These are phyloP conservation scores for Trichogramma evanescens DNA, from an alignment of 2,888 invertebrate genomes.

Conservation along the genomic window DNA sequence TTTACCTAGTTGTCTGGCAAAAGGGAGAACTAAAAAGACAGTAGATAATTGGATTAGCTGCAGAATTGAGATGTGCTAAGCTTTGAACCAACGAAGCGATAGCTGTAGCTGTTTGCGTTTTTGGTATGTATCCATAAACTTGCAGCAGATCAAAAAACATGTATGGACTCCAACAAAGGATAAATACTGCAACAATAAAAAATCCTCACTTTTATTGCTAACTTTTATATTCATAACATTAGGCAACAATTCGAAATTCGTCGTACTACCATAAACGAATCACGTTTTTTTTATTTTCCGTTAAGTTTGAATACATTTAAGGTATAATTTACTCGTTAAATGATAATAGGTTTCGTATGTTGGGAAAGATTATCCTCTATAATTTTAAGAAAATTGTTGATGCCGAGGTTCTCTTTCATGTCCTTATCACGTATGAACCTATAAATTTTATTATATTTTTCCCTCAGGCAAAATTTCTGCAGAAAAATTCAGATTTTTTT, in stretches of 20 bases:
- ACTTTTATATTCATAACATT: neutral
- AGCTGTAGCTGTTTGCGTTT: slow-evolving; percentile 72
- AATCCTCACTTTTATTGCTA: neutral
- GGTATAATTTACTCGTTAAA: no score
- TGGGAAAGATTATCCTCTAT: no score
- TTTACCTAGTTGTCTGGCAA: slow-evolving; percentile 75
- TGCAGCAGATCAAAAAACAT: slow-evolving; percentile 86
- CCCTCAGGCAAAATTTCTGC: no score
- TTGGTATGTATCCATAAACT: slow-evolving; percentile 76
- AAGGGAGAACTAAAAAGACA: slow-evolving; percentile 87
- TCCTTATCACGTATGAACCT: no score
- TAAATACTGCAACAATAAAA: slow-evolving; percentile 65
- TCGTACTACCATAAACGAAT: no score
- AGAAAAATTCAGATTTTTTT: no score
- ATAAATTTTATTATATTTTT: no score
- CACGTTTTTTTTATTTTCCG: no score
- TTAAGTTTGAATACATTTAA: no score
- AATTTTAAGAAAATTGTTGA: no score
- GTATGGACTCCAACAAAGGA: slow-evolving; percentile 92
- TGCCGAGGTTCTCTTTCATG: no score
- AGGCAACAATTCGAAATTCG: neutral
- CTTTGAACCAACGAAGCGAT: slow-evolving; percentile 88
- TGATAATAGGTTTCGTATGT: no score
- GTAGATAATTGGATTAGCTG: slow-evolving; percentile 90
- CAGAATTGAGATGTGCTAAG: slow-evolving; percentile 84